These are phyloP conservation scores for Lampris megalopsis DNA, from an alignment of 2,113 vertebrate genomes.

Conservation along the genomic window DNA sequence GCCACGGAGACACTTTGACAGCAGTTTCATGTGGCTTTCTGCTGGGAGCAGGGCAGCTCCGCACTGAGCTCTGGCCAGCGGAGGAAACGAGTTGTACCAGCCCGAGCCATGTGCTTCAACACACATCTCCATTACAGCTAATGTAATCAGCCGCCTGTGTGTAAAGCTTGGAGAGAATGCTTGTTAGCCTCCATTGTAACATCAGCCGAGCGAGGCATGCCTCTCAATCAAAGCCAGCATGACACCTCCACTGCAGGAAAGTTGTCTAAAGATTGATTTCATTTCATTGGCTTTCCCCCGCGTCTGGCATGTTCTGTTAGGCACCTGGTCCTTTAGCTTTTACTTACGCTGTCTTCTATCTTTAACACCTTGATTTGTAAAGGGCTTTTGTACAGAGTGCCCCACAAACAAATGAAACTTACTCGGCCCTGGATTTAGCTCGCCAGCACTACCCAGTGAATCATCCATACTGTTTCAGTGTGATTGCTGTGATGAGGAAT, in stretches of 20 bases:
- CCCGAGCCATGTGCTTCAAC: background rate
- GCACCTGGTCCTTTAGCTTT: too few species aligned
- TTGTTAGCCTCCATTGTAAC: slow-evolving; percentile 29
- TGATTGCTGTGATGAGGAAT: slow-evolving; percentile 2
- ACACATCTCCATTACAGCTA: slow-evolving; percentile 68
- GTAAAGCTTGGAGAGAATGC: slow-evolving; percentile 49
- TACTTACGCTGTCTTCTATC: too few species aligned
- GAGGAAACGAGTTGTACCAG: slow-evolving; percentile 44
- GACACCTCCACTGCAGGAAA: background rate
- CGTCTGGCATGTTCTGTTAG: too few species aligned
- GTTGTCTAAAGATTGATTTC: too few species aligned
- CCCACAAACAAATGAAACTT: too few species aligned
- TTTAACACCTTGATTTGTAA: too few species aligned
- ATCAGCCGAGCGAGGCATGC: slow-evolving; percentile 32
- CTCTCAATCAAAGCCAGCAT: slow-evolving; percentile 15
- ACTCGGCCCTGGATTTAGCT: too few species aligned
- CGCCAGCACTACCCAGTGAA: background rate
- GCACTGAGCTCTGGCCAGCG: slow-evolving; percentile 32
- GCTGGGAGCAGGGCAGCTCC: too few species aligned
- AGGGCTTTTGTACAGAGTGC: too few species aligned
- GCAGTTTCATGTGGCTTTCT: too few species aligned
- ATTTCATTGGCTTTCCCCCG: too few species aligned
- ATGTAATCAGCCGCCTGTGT: slow-evolving; percentile 57
- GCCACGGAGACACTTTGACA: background rate
- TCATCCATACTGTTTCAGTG: background rate